Evolutionary conservation across 2,113 vertebrate species (phyloP).

Genomic region (Cyprinodon variegatus): DNA sequence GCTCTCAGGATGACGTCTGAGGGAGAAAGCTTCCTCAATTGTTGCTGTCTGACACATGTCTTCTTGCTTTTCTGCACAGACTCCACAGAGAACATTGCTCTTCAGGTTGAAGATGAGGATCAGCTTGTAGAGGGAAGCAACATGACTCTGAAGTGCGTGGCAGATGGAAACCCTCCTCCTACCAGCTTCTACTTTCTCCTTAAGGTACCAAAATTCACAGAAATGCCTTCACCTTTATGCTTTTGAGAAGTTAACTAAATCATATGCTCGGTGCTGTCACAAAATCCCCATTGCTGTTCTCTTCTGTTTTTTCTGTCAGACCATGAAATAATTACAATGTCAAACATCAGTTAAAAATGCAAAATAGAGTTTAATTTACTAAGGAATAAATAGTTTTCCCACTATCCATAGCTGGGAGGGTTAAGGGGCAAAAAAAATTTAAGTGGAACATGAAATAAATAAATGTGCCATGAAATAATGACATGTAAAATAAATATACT

Average conservation of each 20-base stretch:
- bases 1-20: neutral
- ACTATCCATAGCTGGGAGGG: too few relatives aligned
- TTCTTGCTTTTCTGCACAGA: slow-evolving; percentile 76
- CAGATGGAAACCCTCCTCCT: slow-evolving; percentile 93
- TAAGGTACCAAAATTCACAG: slow-evolving; percentile 59
- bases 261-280: neutral
- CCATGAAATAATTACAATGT: too few relatives aligned
- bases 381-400: too few relatives aligned
- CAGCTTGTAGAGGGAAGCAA: slow-evolving; percentile 90
- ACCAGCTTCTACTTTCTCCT: slow-evolving; percentile 89
- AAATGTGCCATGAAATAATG: too few relatives aligned
- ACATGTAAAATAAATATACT: too few relatives aligned
- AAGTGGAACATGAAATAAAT: too few relatives aligned
- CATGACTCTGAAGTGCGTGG: slow-evolving; percentile 89
- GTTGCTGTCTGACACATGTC: slow-evolving; percentile 5
- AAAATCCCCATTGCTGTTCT: neutral
- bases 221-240: neutral
- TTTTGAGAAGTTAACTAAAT: neutral
- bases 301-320: too few relatives aligned
- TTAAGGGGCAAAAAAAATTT: too few relatives aligned
- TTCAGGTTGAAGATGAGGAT: slow-evolving; percentile 80
- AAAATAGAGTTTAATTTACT: too few relatives aligned
- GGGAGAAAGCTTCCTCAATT: slow-evolving; percentile 8
- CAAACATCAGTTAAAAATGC: too few relatives aligned
- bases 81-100: slow-evolving; percentile 89